Conservation (phyloP, 2,888 invertebrate genomes). For the Baronia brevicornis region DNA sequence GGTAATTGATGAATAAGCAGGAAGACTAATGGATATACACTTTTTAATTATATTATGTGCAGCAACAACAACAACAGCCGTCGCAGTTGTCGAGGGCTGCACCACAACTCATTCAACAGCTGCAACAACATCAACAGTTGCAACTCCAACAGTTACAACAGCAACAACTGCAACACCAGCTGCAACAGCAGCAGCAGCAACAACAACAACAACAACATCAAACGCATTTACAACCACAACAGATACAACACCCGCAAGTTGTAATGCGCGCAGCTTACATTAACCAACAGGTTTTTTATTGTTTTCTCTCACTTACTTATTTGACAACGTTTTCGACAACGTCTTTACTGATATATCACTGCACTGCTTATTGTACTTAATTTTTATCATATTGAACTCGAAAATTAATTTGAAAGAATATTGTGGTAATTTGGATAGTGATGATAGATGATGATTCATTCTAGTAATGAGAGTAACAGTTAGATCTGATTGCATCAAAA, state of each 20-base stretch:
- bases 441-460: no score
- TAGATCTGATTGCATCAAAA: no score
- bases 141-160: constrained; percentile 41
- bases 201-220: constrained; percentile 39
- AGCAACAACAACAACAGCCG: constrained; percentile 25
- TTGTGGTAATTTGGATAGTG: no score
- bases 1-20: no score
- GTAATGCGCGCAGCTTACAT: constrained; percentile 68
- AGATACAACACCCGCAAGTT: constrained; percentile 51
- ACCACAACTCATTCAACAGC: constrained; percentile 39
- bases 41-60: no score
- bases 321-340: not conserved
- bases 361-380: no score
- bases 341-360: no score
- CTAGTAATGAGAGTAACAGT: no score
- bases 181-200: constrained; percentile 40
- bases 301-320: not conserved
- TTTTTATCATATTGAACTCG: no score
- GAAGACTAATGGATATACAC: no score
- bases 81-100: constrained; percentile 34
- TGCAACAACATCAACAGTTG: constrained; percentile 39
- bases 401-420: no score
- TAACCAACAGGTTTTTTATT: constrained; percentile 58
- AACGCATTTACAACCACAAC: constrained; percentile 32
- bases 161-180: constrained; percentile 41